Evolutionary conservation across 2,113 vertebrate genomes (phyloP).

Genomic region (Ranitomeya variabilis): DNA sequence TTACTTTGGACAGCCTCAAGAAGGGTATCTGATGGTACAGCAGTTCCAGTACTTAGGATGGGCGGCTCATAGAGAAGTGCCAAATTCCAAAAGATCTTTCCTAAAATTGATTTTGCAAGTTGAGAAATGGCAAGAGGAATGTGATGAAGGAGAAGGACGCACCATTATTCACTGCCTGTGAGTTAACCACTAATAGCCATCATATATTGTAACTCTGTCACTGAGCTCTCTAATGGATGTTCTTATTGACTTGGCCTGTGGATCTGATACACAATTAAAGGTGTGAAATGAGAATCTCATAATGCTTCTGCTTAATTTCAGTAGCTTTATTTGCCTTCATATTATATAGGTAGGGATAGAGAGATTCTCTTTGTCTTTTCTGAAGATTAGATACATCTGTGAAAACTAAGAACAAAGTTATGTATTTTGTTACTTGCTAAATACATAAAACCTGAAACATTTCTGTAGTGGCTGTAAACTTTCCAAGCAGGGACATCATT

Average conservation of each 20-base stretch:
- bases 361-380: background rate
- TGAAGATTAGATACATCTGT: background rate
- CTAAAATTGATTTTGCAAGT: constrained; percentile 96
- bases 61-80: constrained; percentile 93
- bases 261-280: constrained; percentile 9
- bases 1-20: constrained; percentile 83
- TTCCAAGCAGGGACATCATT: background rate
- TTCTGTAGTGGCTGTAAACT: background rate
- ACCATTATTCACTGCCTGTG: constrained; percentile 97
- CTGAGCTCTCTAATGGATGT: constrained; percentile 24
- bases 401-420: background rate
- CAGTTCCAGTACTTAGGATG: constrained; percentile 98
- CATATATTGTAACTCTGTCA: constrained; percentile 19
- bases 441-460: background rate
- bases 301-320: background rate
- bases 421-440: background rate
- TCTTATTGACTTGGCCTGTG: constrained; percentile 23
- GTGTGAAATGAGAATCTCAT: background rate
- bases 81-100: constrained; percentile 95
- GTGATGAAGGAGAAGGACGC: constrained; percentile 94
- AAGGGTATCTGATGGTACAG: constrained; percentile 97
- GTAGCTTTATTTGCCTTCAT: background rate
- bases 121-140: constrained; percentile 98
- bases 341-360: background rate
- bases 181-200: constrained; percentile 68